Base-by-base conservation (phyloP, 2,113 vertebrate genomes). In the Blennius ocellaris region DNA sequence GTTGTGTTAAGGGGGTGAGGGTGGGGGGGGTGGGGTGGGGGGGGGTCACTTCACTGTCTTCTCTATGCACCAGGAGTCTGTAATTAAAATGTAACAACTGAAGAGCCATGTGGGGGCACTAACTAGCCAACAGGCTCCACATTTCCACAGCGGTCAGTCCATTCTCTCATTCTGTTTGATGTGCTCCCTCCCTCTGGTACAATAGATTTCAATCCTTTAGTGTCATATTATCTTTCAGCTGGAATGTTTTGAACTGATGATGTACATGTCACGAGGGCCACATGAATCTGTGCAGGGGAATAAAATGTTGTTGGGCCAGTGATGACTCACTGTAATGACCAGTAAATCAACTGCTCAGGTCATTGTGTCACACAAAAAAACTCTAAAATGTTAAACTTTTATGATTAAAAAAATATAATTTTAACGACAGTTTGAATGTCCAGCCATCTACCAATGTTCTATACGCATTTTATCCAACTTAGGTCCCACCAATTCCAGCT, bases 101-200 rank as follows among this genome's bases (percentile, higher is more conserved):
- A 91, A 83, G 89, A 89, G 83, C 80, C 51, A 30, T 62, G 72
- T 16, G 5, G 78, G 92, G 87, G 92, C 87, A 90, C 85, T 92
- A 92, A 94, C 95, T 94, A 95, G 91, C 89, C 78, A 81, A 80
- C 82, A 69, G 44, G 44, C 59, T 52, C 80, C 73, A 36, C 88
- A 92, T 94, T 95, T 92, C 92, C 6, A 89, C 58, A 44, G 72
- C 44, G 15, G 51, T 69, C 68, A 6, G 63, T 82, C 88, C 79
- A 6, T 57, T 36, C 48, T 60, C 43, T 64, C 12, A 30, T 7
- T 41, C 48, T 8, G 7, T 51, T 12, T 36, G 15, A 53, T 47
- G 55, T 55, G n/a, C 7, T 0, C 16, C 30, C 50, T 50, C 38
- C 58, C 45, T 39, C 14, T 57, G 43, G 55, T 74, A 9, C 15